These are phyloP conservation scores for Chionoecetes opilio DNA, from an alignment of 1,140 invertebrate species.

Conservation along the genomic window DNA sequence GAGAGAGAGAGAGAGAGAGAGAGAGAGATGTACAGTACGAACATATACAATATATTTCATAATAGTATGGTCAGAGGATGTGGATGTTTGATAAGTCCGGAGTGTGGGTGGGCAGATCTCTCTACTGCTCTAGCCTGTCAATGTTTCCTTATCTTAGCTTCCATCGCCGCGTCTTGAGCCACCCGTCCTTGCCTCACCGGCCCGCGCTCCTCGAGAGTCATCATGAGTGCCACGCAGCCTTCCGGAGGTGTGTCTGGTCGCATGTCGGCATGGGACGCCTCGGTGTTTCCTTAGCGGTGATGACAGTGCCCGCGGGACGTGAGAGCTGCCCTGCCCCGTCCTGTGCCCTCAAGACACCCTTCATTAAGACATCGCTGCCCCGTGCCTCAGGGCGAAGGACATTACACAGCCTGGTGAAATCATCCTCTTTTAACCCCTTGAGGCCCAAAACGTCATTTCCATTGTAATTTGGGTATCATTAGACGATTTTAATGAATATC, in stretches of 20 bases:
- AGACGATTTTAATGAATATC: too few species aligned
- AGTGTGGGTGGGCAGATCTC: too few species aligned
- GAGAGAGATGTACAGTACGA: too few species aligned
- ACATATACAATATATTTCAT: too few species aligned
- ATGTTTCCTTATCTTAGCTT: not conserved
- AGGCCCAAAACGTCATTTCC: too few species aligned
- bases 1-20: too few species aligned
- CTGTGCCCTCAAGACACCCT: not conserved
- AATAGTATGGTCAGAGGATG: too few species aligned
- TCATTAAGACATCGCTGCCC: not conserved
- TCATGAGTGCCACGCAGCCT: not conserved
- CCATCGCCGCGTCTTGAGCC: not conserved
- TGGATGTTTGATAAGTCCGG: too few species aligned
- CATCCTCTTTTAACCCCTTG: too few species aligned
- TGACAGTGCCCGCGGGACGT: not conserved
- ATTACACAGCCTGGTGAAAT: not conserved
- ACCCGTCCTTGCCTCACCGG: not conserved
- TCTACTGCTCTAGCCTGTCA: not conserved
- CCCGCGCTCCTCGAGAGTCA: not conserved
- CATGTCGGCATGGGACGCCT: not conserved
- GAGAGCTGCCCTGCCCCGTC: not conserved
- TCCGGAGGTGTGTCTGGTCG: not conserved
- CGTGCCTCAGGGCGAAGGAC: not conserved
- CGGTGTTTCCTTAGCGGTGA: not conserved
- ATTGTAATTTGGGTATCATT: too few species aligned